phyloP scores from a whole-genome alignment of 2,797 vertebrate genomes.

The Poeciliopsis turneri region DNA sequence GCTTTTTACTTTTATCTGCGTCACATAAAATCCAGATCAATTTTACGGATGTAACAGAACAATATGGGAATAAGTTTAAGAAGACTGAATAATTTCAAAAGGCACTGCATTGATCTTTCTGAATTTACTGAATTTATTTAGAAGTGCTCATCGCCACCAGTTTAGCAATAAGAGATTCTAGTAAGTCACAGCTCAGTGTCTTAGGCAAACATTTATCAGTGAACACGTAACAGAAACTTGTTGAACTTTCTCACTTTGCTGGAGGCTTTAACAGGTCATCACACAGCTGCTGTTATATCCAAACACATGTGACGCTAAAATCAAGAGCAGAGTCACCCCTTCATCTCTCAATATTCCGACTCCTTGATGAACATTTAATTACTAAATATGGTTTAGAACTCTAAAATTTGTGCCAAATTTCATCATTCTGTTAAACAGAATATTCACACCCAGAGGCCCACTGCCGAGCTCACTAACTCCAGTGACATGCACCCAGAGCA shows the following conservation, averaged over 20 bases:
- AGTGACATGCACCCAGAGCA: slow-evolving; percentile 13
- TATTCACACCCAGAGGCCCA: background rate
- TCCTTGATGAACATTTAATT: background rate
- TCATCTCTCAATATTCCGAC: background rate
- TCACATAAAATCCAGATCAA: background rate
- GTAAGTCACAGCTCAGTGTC: background rate
- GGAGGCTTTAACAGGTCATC: background rate
- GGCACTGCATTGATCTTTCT: background rate
- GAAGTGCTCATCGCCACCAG: background rate
- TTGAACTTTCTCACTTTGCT: background rate
- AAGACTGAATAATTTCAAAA: background rate
- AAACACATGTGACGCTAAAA: background rate
- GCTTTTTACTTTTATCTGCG: background rate
- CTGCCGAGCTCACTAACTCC: background rate
- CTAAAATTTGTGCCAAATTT: background rate
- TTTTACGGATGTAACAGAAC: background rate
- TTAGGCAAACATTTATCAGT: background rate
- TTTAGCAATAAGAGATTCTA: slow-evolving; percentile 8
- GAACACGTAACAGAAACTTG: background rate
- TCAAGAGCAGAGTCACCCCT: background rate
- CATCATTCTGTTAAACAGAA: too few species aligned
- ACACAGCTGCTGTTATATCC: background rate
- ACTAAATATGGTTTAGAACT: background rate
- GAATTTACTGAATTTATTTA: background rate
- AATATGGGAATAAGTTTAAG: background rate